A percentile compares a stretch with the other conserved stretches of the same genome.
phyloP scores from a whole-genome alignment of 2,888 invertebrate species.

The Bombylius major region DNA sequence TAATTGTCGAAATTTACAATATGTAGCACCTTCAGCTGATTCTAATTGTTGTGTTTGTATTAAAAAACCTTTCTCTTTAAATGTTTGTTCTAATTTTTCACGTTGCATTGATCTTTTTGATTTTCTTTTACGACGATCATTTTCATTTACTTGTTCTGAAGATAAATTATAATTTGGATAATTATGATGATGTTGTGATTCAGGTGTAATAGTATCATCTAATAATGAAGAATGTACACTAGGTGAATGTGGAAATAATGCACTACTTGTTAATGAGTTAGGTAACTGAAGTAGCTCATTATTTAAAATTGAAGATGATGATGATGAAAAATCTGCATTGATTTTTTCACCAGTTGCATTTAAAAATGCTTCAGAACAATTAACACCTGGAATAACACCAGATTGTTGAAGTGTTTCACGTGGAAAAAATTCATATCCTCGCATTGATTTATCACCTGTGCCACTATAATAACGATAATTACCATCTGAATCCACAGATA shows the following conservation, averaged over 20 bases:
- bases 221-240: not conserved
- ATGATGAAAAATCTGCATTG: constrained; percentile 11
- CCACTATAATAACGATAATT: constrained; percentile 80
- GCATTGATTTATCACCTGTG: constrained; percentile 66
- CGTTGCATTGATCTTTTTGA: constrained; percentile 71
- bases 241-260: constrained; percentile 19
- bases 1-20: constrained; percentile 83
- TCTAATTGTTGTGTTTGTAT: constrained; percentile 89
- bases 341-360: constrained; percentile 41
- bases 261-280: constrained; percentile 26
- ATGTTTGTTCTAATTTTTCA: constrained; percentile 81
- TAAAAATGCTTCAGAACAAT: constrained; percentile 40
- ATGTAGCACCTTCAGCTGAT: constrained; percentile 85
- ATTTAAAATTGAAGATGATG: constrained; percentile 31
- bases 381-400: constrained; percentile 40
- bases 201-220: not conserved
- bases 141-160: not conserved
- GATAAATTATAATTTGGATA: not conserved
- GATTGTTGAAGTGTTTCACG: constrained; percentile 55
- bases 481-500: constrained; percentile 79
- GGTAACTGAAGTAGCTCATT: constrained; percentile 32
- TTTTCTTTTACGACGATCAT: constrained; percentile 50
- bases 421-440: constrained; percentile 65
- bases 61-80: constrained; percentile 83
- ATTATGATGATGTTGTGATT: not conserved